These are phyloP conservation scores for Pristionchus fissidentatus DNA, from an alignment of 2,888 invertebrate genomes.

Conservation along the genomic window DNA sequence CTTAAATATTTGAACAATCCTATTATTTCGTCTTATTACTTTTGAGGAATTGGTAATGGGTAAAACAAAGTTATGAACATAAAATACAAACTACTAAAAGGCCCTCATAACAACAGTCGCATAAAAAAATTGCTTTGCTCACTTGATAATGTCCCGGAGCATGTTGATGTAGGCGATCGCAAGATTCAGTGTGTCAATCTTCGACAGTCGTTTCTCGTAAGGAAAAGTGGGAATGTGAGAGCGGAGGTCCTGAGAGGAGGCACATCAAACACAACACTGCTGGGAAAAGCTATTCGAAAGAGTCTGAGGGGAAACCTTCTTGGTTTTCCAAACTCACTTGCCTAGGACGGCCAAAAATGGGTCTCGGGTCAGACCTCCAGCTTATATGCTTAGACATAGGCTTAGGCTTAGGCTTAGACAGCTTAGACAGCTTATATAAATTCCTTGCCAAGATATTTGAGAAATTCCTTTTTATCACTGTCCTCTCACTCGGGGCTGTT, in stretches of 20 bases:
- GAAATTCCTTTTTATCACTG: too few relatives aligned
- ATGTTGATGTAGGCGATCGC: conserved; percentile 98
- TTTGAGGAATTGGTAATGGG: too few relatives aligned
- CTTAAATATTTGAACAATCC: not conserved
- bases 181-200: conserved; percentile 95
- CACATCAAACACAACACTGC: not conserved
- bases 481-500: too few relatives aligned
- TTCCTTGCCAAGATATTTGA: too few relatives aligned
- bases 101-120: not conserved
- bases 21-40: too few relatives aligned
- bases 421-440: too few relatives aligned
- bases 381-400: too few relatives aligned
- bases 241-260: conserved; percentile 85
- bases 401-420: too few relatives aligned
- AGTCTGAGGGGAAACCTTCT: not conserved
- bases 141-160: conserved; percentile 79
- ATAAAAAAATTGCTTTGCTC: conserved; percentile 25
- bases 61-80: too few relatives aligned
- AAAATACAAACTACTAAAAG: too few relatives aligned
- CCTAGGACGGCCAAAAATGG: too few relatives aligned
- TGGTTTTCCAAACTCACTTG: not conserved
- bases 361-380: too few relatives aligned
- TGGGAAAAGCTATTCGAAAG: not conserved
- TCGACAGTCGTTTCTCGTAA: conserved; percentile 96
- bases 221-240: conserved; percentile 99